Conservation (phyloP, 2,888 invertebrate genomes). For the Chalcis sispes region DNA sequence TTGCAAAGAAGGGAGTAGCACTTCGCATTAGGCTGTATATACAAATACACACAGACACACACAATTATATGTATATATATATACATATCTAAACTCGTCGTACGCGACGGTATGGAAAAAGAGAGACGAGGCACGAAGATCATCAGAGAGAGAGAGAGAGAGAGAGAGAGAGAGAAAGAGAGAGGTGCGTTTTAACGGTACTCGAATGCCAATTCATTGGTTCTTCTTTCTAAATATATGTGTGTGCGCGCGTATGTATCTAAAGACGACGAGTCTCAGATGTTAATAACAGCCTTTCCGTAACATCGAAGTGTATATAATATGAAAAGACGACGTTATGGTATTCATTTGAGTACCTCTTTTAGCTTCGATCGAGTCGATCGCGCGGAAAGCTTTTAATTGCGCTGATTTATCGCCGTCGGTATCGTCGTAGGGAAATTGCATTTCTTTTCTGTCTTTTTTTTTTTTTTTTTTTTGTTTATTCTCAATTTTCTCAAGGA, state of each 20-base stretch:
- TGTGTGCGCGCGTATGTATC: not conserved
- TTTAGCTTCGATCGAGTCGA: too few relatives aligned
- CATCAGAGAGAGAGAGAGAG: too few relatives aligned
- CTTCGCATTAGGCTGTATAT: not conserved
- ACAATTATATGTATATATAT: too few relatives aligned
- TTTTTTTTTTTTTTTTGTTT: too few relatives aligned
- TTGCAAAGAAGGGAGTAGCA: constrained; percentile 43
- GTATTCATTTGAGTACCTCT: too few relatives aligned
- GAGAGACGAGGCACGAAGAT: too few relatives aligned
- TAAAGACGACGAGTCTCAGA: constrained; percentile 7
- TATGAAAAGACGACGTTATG: constrained; percentile 1
- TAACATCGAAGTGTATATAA: not conserved
- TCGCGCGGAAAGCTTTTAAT: constrained; percentile 48
- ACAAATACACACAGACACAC: too few relatives aligned
- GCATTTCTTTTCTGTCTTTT: not conserved
- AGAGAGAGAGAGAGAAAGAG: too few relatives aligned
- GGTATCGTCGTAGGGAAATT: constrained; percentile 3
- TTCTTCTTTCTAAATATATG: constrained; percentile 54
- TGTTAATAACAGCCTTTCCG: constrained; percentile 43
- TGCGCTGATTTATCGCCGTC: constrained; percentile 50
- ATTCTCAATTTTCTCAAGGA: not conserved
- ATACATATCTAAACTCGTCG: too few relatives aligned
- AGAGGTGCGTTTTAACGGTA: constrained; percentile 65
- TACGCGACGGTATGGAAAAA: too few relatives aligned
- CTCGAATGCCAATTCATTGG: constrained; percentile 59